Evolutionary conservation across 2,888 invertebrate genomes (phyloP).

Genomic region (Eilema sororculum): DNA sequence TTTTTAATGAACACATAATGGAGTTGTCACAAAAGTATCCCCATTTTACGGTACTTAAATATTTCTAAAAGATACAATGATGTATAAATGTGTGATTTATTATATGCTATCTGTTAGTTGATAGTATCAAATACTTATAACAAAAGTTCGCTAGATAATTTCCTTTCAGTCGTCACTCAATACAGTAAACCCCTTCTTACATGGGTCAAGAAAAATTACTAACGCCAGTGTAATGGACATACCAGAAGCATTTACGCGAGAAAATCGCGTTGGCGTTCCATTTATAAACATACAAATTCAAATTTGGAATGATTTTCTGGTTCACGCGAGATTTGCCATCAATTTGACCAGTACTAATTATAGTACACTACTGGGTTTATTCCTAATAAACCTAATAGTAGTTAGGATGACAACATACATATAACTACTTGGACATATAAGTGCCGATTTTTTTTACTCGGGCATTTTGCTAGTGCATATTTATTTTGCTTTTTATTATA

Average conservation of each 20-base stretch:
- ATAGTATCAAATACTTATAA: conserved; percentile 41
- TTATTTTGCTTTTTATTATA: no score
- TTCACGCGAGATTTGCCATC: neutral
- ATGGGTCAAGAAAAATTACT: neutral
- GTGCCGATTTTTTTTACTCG: neutral
- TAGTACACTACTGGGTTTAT: neutral
- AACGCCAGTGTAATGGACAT: neutral
- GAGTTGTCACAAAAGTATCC: no score
- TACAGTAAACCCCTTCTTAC: conserved; percentile 21
- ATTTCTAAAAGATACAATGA: neutral
- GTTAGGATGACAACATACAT: neutral
- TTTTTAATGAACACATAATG: no score
- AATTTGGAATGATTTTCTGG: conserved; percentile 7
- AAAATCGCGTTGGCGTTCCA: neutral
- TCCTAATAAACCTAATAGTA: neutral
- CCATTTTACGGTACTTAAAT: no score
- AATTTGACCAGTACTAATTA: neutral
- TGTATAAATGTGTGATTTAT: no score
- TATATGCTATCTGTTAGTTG: conserved; percentile 8
- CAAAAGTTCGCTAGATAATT: conserved; percentile 37
- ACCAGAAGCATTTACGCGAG: neutral
- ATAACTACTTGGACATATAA: neutral
- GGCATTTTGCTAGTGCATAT: neutral
- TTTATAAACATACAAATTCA: neutral
- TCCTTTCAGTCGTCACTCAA: conserved; percentile 44